phyloP scores from a whole-genome alignment of 23 tunicate species.

The Aplidium turbinatum region DNA sequence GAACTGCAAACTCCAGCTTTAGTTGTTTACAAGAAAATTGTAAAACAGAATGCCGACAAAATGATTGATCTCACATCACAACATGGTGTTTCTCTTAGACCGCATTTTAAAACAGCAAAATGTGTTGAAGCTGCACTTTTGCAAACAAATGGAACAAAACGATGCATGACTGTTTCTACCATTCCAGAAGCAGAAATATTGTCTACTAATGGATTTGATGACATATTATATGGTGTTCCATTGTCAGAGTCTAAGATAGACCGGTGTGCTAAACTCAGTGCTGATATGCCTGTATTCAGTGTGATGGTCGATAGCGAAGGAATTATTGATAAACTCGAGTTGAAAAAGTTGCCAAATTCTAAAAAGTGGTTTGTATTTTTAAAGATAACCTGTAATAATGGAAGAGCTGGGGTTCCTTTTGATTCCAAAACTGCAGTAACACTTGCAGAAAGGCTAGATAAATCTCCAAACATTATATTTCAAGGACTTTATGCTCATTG shows the following conservation, averaged over 20 bases:
- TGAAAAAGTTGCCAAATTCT: not conserved
- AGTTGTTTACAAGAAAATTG: conserved; percentile 50
- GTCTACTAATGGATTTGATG: conserved; percentile 61
- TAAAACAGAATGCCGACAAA: conserved; percentile 34
- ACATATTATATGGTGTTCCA: conserved; percentile 67
- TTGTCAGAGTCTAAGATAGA: conserved; percentile 29
- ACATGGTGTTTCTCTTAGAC: conserved; percentile 55
- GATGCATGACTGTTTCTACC: conserved; percentile 76
- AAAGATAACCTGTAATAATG: conserved; percentile 43
- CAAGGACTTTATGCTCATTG: conserved; percentile 73
- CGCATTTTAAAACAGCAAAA: conserved; percentile 86
- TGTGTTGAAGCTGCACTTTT: conserved; percentile 69
- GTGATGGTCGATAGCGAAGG: conserved; percentile 52
- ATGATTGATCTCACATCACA: conserved; percentile 49
- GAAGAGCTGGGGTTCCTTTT: conserved; percentile 46
- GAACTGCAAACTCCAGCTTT: conserved; percentile 69
- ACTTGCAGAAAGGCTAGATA: conserved; percentile 23
- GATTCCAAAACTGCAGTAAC: conserved; percentile 13
- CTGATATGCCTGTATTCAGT: conserved; percentile 46
- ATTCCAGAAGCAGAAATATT: conserved; percentile 63
- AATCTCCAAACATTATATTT: conserved; percentile 19
- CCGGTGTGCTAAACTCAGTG: conserved; percentile 41
- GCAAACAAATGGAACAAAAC: conserved; percentile 64
- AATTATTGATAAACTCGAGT: conserved; percentile 13
- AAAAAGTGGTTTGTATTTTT: conserved; percentile 72